Percentiles rank a stretch among this genome's conserved stretches.
Evolutionary conservation across 2,113 vertebrate genomes (phyloP).

Genomic region (human): GRCh38 chr20:38957501-38958000

Average conservation of each 20-base stretch:
- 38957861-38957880: neutral
- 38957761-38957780: neutral
- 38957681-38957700: neutral
- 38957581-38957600: neutral
- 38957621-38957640: neutral
- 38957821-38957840: neutral
- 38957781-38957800: neutral
- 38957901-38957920: neutral
- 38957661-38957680: neutral
- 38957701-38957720: neutral
- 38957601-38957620: neutral
- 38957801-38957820: neutral
- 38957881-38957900: neutral
- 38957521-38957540: neutral
- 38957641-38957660: neutral
- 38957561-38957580: neutral
- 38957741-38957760: neutral
- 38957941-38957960: neutral
- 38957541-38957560: neutral
- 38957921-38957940: neutral
- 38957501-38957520: neutral
- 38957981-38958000: neutral
- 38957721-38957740: constrained; percentile 6
- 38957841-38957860: neutral
- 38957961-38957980: neutral